Conservation (phyloP, 2,113 vertebrate species). For the Thomomys bottae region DNA sequence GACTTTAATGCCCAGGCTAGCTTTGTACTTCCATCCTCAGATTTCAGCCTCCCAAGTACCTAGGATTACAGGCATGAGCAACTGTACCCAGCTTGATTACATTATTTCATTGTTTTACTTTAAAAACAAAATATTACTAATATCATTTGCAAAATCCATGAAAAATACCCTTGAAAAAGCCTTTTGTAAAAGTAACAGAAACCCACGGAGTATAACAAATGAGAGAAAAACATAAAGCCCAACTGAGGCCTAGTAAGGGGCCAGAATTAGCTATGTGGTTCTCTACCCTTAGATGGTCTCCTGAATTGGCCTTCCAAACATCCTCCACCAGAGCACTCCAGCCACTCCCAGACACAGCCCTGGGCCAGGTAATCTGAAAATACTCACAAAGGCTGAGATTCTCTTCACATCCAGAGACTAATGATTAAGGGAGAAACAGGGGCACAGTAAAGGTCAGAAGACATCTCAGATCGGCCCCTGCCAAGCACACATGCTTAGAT, state of each 20-base stretch:
- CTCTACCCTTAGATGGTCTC: not conserved
- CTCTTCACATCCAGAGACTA: constrained; percentile 33
- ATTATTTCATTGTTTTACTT: not conserved
- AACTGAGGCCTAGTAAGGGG: not conserved
- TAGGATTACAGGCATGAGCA: no score
- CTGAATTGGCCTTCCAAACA: not conserved
- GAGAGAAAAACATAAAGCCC: not conserved
- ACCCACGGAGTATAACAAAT: not conserved
- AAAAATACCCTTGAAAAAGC: not conserved
- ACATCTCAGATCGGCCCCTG: not conserved
- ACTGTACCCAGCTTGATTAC: no score
- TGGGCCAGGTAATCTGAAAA: not conserved
- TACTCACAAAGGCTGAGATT: not conserved
- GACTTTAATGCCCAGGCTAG: no score
- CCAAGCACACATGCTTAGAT: not conserved
- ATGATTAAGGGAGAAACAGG: not conserved
- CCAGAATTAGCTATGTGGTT: not conserved
- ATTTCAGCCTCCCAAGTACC: no score
- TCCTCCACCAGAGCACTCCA: not conserved
- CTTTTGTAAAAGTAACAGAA: constrained; percentile 27
- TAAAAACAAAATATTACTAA: not conserved
- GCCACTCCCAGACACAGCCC: not conserved
- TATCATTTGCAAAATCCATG: not conserved
- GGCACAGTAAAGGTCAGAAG: constrained; percentile 27
- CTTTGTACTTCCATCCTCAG: no score